Conservation (phyloP, 2,888 invertebrate genomes). For the Camponotus fellah region DNA sequence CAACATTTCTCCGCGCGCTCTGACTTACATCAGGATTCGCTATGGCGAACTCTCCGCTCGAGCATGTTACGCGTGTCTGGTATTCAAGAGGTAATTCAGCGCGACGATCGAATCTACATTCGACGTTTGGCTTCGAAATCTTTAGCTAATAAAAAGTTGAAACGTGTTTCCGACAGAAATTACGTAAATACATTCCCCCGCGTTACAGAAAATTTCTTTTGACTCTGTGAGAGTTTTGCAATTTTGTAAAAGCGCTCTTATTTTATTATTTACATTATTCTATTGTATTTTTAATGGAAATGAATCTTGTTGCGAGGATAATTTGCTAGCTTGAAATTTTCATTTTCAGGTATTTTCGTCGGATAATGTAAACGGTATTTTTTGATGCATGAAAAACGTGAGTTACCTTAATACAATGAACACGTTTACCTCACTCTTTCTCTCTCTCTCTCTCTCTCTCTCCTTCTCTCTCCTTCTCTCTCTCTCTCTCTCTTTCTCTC, state of each 20-base stretch:
- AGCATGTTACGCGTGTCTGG: slow-evolving; percentile 14
- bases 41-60: slow-evolving; percentile 8
- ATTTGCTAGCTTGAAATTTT: slow-evolving; percentile 12
- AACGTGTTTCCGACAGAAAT: background rate
- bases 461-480: background rate
- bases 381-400: slow-evolving; percentile 28
- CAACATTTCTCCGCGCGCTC: slow-evolving; percentile 36
- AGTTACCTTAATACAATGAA: slow-evolving; percentile 32
- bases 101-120: slow-evolving; percentile 16
- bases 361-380: slow-evolving; percentile 21
- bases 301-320: background rate
- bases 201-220: background rate
- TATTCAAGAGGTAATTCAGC: slow-evolving; percentile 37
- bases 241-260: background rate
- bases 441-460: background rate
- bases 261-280: background rate
- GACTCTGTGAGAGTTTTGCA: background rate
- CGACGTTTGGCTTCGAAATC: background rate
- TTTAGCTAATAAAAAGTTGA: background rate
- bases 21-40: slow-evolving; percentile 36
- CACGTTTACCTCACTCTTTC: background rate
- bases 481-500: slow-evolving; percentile 4
- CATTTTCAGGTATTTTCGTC: background rate
- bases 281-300: background rate
- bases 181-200: background rate